phyloP scores from a whole-genome alignment of 2,888 invertebrate species.

The Boloria euphrosyne region DNA sequence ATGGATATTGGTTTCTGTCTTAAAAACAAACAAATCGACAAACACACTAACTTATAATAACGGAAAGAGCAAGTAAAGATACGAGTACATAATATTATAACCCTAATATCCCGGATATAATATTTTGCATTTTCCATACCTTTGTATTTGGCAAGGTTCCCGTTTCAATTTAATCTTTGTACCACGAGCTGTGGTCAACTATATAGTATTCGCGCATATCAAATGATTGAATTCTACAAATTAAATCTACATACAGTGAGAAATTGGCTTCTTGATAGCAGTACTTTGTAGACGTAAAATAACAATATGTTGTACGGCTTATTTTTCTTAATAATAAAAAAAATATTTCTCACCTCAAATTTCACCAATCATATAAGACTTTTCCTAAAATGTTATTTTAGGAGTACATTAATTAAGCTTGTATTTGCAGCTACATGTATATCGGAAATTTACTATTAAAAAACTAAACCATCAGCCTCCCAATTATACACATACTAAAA shows the following conservation, averaged over 20 bases:
- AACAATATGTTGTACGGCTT: too few relatives aligned
- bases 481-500: too few relatives aligned
- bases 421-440: too few relatives aligned
- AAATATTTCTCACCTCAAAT: too few relatives aligned
- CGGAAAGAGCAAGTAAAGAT: background rate
- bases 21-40: too few relatives aligned
- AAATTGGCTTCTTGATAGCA: conserved; percentile 11
- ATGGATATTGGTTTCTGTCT: background rate
- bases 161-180: conserved; percentile 76
- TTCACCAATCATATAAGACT: too few relatives aligned
- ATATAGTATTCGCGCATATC: conserved; percentile 51
- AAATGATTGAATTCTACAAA: conserved; percentile 50
- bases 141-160: conserved; percentile 64
- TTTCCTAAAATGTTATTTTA: too few relatives aligned
- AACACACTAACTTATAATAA: conserved; percentile 14
- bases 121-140: conserved; percentile 69
- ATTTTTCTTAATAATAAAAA: too few relatives aligned
- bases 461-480: too few relatives aligned
- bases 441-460: too few relatives aligned
- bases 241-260: conserved; percentile 53
- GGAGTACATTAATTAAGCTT: too few relatives aligned
- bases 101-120: conserved; percentile 74
- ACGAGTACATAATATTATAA: conserved; percentile 46
- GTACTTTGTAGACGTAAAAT: background rate
- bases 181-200: conserved; percentile 70